A percentile compares a stretch with the other conserved stretches of the same genome.
Evolutionary conservation across 2,797 vertebrate species (phyloP).

Genomic region (Cirrhinus mrigala): DNA sequence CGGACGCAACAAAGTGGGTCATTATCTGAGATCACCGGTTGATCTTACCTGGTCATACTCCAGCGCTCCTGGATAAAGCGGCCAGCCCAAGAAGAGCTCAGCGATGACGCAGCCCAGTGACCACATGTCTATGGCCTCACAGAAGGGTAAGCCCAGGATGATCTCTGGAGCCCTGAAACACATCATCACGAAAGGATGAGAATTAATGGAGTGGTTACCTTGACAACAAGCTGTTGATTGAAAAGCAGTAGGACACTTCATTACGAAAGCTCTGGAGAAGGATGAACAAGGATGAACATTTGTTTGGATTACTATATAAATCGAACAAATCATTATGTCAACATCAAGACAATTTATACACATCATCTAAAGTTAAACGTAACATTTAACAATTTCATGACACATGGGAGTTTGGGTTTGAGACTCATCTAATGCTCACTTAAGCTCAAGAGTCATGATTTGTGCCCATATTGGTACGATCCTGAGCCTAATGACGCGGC

Average conservation of each 20-base stretch:
- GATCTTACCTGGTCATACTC: conserved; percentile 97
- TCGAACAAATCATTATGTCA: background rate
- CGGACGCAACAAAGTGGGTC: conserved; percentile 13
- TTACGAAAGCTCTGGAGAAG: conserved; percentile 10
- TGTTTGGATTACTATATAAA: background rate
- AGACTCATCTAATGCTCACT: background rate
- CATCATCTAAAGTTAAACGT: background rate
- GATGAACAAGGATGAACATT: background rate
- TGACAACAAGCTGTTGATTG: conserved; percentile 48
- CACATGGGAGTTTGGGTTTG: background rate
- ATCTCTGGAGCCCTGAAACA: conserved; percentile 92
- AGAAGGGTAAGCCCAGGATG: conserved; percentile 96
- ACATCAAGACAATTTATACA: background rate
- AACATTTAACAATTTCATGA: background rate
- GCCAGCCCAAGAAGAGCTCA: conserved; percentile 98
- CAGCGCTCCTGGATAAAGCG: conserved; percentile 96
- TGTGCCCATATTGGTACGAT: conserved; percentile 6
- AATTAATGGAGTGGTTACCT: conserved; percentile 45
- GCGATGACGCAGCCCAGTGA: conserved; percentile 98
- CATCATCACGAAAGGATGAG: conserved; percentile 27
- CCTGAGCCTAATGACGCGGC: conserved; percentile 6
- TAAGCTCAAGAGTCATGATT: conserved; percentile 4
- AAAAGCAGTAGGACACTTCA: conserved; percentile 13
- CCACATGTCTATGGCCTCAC: conserved; percentile 94
- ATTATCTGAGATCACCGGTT: conserved; percentile 33